A percentile compares a stretch with the other conserved stretches of the same genome.
These are phyloP conservation scores for Noctua janthe DNA, from an alignment of 2,888 invertebrate genomes.

Conservation along the genomic window DNA sequence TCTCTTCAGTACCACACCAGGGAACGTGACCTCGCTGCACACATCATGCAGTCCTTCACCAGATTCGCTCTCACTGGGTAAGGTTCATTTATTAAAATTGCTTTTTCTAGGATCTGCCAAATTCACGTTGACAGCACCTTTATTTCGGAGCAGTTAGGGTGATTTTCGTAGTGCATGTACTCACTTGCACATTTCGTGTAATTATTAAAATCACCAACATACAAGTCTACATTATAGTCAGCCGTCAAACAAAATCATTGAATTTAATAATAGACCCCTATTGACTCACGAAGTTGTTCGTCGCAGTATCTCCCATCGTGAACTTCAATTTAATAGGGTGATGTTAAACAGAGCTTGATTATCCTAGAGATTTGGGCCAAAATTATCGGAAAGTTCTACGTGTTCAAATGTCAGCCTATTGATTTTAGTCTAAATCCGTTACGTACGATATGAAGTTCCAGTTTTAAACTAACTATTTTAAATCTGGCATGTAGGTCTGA, in stretches of 20 bases:
- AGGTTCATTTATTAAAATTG: slow-evolving; percentile 76
- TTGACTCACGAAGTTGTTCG: slow-evolving; percentile 11
- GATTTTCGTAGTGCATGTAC: background rate
- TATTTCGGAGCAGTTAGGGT: background rate
- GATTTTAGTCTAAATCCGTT: slow-evolving; percentile 44
- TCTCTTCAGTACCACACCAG: slow-evolving; percentile 96
- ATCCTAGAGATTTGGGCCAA: slow-evolving; percentile 44
- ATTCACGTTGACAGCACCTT: background rate
- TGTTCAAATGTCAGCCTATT: slow-evolving; percentile 50
- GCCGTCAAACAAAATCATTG: slow-evolving; percentile 9
- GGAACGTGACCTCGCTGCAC: slow-evolving; percentile 96
- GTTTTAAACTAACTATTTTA: slow-evolving; percentile 24
- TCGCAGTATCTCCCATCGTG: background rate
- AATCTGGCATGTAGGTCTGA: slow-evolving; percentile 25
- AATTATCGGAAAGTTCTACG: slow-evolving; percentile 37
- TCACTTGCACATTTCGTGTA: background rate
- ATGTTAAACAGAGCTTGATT: slow-evolving; percentile 51
- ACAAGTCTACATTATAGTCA: background rate
- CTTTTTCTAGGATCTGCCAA: background rate
- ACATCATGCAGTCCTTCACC: slow-evolving; percentile 98
- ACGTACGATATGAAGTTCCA: background rate
- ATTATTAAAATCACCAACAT: background rate
- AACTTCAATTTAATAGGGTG: slow-evolving; percentile 32
- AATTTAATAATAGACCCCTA: slow-evolving; percentile 1
- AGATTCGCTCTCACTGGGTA: slow-evolving; percentile 98